Conservation (phyloP, 2,797 vertebrate species). For the Xerus rutilus region DNA sequence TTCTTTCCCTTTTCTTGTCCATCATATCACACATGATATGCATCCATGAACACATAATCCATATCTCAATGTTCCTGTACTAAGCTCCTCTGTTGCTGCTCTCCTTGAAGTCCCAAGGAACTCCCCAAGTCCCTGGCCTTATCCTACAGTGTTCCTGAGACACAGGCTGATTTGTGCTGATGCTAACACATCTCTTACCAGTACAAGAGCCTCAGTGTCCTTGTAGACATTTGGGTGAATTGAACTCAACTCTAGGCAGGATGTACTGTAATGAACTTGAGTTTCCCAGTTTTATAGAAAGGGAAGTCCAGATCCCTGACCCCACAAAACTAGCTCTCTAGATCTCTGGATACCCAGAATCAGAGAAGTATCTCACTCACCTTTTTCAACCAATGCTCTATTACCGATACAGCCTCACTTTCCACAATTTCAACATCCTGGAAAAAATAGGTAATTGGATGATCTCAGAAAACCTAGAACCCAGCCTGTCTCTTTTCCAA, state of each 20-base stretch:
- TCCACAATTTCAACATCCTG: slow-evolving; percentile 74
- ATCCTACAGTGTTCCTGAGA: not conserved
- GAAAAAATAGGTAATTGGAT: slow-evolving; percentile 45
- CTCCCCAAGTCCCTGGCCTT: not conserved
- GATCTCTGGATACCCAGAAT: not conserved
- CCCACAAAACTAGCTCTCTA: not conserved
- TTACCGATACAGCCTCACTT: slow-evolving; percentile 38
- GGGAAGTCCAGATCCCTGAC: not conserved
- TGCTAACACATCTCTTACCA: not conserved
- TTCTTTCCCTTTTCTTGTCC: not conserved
- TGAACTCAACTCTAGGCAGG: not conserved
- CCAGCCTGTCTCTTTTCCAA: not conserved
- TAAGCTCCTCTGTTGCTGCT: not conserved
- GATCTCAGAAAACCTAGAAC: not conserved
- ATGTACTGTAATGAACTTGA: not conserved
- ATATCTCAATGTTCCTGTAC: not conserved
- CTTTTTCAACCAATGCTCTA: slow-evolving; percentile 77
- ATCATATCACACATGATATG: not conserved
- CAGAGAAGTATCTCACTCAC: slow-evolving; percentile 70
- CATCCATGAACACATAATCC: not conserved
- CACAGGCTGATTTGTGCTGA: rapidly evolving
- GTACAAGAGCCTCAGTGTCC: not conserved
- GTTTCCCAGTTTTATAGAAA: not conserved
- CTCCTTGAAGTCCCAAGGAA: not conserved
- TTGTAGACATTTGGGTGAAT: not conserved